phyloP scores from a whole-genome alignment of 2,113 vertebrate species.

The Tyrannus savana region DNA sequence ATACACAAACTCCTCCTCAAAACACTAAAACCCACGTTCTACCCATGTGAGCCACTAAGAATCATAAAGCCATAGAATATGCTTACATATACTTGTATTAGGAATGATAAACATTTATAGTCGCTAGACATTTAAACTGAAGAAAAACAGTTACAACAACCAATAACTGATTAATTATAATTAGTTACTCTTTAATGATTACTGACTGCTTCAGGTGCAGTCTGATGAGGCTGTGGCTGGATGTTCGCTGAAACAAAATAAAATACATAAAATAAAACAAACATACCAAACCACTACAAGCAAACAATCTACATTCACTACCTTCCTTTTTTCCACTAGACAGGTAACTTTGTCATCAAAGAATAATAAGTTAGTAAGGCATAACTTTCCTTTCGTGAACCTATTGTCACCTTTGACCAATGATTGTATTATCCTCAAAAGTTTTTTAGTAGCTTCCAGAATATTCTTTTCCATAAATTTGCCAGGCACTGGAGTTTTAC shows the following conservation, averaged over 20 bases:
- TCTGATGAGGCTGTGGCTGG: too few species aligned
- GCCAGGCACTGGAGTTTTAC: neutral
- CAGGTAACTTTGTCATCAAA: neutral
- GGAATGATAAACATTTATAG: too few species aligned
- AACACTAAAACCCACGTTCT: neutral
- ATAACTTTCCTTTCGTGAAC: neutral
- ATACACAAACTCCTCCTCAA: neutral
- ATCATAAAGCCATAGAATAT: too few species aligned
- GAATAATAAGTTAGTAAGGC: neutral
- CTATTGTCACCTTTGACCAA: neutral
- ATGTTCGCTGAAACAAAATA: neutral
- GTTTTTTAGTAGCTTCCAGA: neutral
- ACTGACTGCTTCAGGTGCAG: too few species aligned
- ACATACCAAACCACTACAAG: neutral
- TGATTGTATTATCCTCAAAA: neutral
- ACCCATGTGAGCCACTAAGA: rapidly evolving
- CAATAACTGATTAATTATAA: too few species aligned
- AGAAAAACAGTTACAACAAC: too few species aligned
- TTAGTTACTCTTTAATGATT: too few species aligned
- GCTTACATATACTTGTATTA: too few species aligned
- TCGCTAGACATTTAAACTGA: too few species aligned
- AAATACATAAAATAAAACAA: neutral
- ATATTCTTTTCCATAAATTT: neutral
- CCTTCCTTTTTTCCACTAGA: neutral
- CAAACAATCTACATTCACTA: neutral